These are phyloP conservation scores for Pituophis catenifer DNA, from an alignment of 2,113 vertebrate genomes.

Conservation along the genomic window DNA sequence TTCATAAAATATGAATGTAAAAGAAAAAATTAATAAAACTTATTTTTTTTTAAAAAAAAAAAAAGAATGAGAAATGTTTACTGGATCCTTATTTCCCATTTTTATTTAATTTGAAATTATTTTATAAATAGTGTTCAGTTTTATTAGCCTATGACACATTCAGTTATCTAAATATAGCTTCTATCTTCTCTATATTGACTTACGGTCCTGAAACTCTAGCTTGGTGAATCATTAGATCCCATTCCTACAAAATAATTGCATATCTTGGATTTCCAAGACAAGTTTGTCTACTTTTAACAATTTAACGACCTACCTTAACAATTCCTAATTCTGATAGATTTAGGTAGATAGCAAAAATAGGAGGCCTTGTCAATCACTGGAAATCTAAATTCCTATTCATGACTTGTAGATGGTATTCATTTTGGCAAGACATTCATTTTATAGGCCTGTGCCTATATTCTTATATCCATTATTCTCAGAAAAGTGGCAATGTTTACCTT, in stretches of 20 bases:
- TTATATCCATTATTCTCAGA: background rate
- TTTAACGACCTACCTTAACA: background rate
- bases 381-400: background rate
- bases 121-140: background rate
- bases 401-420: background rate
- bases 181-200: background rate
- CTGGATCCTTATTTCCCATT: background rate
- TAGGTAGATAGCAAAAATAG: background rate
- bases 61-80: background rate
- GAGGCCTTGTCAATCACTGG: background rate
- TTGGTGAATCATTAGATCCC: background rate
- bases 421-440: background rate
- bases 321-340: background rate
- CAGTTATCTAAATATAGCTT: background rate
- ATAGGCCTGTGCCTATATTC: background rate
- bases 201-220: background rate
- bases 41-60: too few relatives aligned
- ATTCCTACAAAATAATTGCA: background rate
- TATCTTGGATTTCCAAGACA: background rate
- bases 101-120: background rate
- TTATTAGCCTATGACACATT: too few relatives aligned
- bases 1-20: too few relatives aligned
- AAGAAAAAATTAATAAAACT: too few relatives aligned
- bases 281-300: background rate
- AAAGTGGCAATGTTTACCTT: background rate